Percentiles rank a stretch among this genome's conserved stretches.
These are phyloP conservation scores for Drosophila equinoxialis DNA, from an alignment of 1,140 invertebrate genomes.

Conservation along the genomic window DNA sequence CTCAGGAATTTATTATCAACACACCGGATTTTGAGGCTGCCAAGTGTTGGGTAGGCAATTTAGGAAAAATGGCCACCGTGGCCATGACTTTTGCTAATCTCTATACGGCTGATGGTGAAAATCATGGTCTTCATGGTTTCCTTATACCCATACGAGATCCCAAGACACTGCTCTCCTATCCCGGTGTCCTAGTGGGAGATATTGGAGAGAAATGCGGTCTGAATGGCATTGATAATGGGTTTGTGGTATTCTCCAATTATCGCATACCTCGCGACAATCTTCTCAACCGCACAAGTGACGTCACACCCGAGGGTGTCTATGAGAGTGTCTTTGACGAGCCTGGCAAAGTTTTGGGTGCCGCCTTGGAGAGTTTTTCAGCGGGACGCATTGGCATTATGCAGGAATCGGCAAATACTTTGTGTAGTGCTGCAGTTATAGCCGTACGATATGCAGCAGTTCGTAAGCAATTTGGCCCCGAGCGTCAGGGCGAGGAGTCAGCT, in stretches of 20 bases:
- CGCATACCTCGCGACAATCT: slow-evolving; percentile 91
- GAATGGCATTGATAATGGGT: slow-evolving; percentile 96
- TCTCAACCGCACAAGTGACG: slow-evolving; percentile 94
- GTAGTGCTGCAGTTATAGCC: slow-evolving; percentile 91
- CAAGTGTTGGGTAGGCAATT: slow-evolving; percentile 97
- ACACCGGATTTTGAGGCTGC: slow-evolving; percentile 97
- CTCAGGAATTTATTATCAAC: slow-evolving; percentile 93
- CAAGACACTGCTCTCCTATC: slow-evolving; percentile 88
- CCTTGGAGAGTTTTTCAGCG: slow-evolving; percentile 92
- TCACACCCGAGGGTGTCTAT: slow-evolving; percentile 93
- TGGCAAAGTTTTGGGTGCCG: slow-evolving; percentile 90
- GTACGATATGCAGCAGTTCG: slow-evolving; percentile 95
- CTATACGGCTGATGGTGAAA: slow-evolving; percentile 88
- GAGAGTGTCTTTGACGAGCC: slow-evolving; percentile 90
- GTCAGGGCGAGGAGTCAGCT: slow-evolving; percentile 88
- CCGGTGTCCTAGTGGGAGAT: slow-evolving; percentile 90
- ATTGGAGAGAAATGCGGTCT: slow-evolving; percentile 95
- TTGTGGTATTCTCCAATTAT: slow-evolving; percentile 94
- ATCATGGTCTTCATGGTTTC: slow-evolving; percentile 94
- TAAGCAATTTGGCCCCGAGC: slow-evolving; percentile 92
- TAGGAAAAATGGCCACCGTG: slow-evolving; percentile 95
- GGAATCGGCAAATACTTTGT: slow-evolving; percentile 89
- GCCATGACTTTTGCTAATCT: slow-evolving; percentile 95
- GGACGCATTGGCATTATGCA: slow-evolving; percentile 90
- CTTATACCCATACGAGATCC: slow-evolving; percentile 92